phyloP scores from a whole-genome alignment of 2,888 invertebrate species.

The Conchocele bisecta region DNA sequence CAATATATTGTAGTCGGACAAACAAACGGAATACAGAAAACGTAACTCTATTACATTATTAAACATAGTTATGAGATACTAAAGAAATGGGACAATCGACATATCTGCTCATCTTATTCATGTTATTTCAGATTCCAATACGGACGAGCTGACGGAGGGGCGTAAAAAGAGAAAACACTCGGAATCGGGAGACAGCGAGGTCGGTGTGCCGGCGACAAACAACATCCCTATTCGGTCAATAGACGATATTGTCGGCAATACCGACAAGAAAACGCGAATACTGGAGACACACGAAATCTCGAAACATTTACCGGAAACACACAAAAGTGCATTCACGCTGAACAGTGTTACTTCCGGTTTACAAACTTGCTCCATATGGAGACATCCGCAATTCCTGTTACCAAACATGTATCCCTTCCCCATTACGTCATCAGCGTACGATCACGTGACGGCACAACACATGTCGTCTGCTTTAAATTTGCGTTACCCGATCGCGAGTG shows the following conservation, averaged over 20 bases:
- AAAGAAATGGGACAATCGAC: too few relatives aligned
- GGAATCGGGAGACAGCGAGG: not conserved
- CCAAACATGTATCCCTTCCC: conserved; percentile 48
- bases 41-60: too few relatives aligned
- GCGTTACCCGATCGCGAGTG: conserved; percentile 49
- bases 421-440: conserved; percentile 35
- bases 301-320: conserved; percentile 12
- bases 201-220: conserved; percentile 4
- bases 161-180: not conserved
- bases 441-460: conserved; percentile 49
- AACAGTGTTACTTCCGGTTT: conserved; percentile 26
- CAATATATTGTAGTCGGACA: too few relatives aligned
- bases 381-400: conserved; percentile 47
- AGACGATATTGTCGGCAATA: conserved; percentile 41
- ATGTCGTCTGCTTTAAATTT: conserved; percentile 46
- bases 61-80: too few relatives aligned
- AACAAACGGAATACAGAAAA: too few relatives aligned
- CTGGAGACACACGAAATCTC: not conserved
- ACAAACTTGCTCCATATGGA: conserved; percentile 37
- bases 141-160: too few relatives aligned
- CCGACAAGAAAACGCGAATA: conserved; percentile 8
- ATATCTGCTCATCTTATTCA: too few relatives aligned
- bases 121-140: too few relatives aligned
- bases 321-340: conserved; percentile 48
- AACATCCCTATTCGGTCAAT: conserved; percentile 49